Conservation (phyloP, 2,888 invertebrate species). For the Napeogenes sylphis region DNA sequence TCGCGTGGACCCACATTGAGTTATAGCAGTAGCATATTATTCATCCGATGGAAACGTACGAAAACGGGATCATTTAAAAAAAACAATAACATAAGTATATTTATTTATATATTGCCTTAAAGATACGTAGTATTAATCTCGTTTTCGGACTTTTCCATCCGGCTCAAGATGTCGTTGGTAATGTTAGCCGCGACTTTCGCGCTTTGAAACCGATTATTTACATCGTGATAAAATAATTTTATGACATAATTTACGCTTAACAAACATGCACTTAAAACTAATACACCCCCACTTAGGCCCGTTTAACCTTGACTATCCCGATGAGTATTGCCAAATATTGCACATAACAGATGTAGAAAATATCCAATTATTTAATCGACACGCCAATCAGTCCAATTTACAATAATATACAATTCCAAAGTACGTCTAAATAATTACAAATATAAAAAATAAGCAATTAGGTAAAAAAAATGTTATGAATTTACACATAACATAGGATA, state of each 20-base stretch:
- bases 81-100: neutral
- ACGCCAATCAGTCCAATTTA: slow-evolving; percentile 36
- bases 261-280: slow-evolving; percentile 58
- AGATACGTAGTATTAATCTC: neutral
- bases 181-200: slow-evolving; percentile 16
- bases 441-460: slow-evolving; percentile 37
- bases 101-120: slow-evolving; percentile 3
- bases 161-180: slow-evolving; percentile 12
- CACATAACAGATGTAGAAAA: slow-evolving; percentile 49
- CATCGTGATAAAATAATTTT: slow-evolving; percentile 40
- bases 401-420: slow-evolving; percentile 34
- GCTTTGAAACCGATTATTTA: slow-evolving; percentile 39
- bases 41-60: slow-evolving; percentile 14
- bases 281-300: slow-evolving; percentile 48
- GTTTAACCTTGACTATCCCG: slow-evolving; percentile 55
- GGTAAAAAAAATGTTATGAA: slow-evolving; percentile 25
- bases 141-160: slow-evolving; percentile 12
- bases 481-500: slow-evolving; percentile 7
- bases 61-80: slow-evolving; percentile 10
- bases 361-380: slow-evolving; percentile 30
- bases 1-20: slow-evolving; percentile 22
- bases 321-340: slow-evolving; percentile 76
- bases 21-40: slow-evolving; percentile 13
- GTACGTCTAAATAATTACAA: slow-evolving; percentile 30
- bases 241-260: slow-evolving; percentile 39